These are phyloP conservation scores for Hippoglossus stenolepis DNA, from an alignment of 2,113 vertebrate genomes.

Conservation along the genomic window DNA sequence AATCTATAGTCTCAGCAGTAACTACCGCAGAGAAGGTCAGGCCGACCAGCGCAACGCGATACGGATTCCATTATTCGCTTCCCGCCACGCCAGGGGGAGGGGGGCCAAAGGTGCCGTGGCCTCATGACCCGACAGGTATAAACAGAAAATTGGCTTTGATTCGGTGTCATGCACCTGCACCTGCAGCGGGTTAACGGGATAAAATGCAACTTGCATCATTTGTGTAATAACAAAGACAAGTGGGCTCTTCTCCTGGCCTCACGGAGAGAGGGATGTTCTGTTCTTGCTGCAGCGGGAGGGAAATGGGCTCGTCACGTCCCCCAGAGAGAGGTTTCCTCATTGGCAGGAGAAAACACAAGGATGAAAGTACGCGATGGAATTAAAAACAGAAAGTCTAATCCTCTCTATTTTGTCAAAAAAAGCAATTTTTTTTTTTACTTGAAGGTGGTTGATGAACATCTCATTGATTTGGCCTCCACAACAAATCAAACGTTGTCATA, in stretches of 20 bases:
- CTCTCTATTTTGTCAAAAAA: constrained; percentile 40
- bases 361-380: not conserved
- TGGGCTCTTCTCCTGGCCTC: constrained; percentile 18
- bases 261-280: constrained; percentile 33
- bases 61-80: constrained; percentile 47
- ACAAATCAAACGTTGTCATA: constrained; percentile 40
- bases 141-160: constrained; percentile 23
- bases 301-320: constrained; percentile 18
- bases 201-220: constrained; percentile 1
- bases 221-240: constrained; percentile 23
- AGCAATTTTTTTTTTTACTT: constrained; percentile 39
- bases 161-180: constrained; percentile 1
- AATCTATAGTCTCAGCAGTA: constrained; percentile 35
- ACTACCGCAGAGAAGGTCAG: constrained; percentile 48
- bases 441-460: constrained; percentile 69
- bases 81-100: constrained; percentile 29
- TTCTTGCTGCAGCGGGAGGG: constrained; percentile 33
- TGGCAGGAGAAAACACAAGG: not conserved
- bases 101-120: not conserved
- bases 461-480: constrained; percentile 48
- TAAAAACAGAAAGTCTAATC: not conserved
- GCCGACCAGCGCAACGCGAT: constrained; percentile 31
- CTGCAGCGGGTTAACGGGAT: constrained; percentile 11
- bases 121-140: constrained; percentile 13
- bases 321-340: constrained; percentile 24